Evolutionary conservation across 2,113 vertebrate genomes (phyloP).

Genomic region (Heterochromis multidens): DNA sequence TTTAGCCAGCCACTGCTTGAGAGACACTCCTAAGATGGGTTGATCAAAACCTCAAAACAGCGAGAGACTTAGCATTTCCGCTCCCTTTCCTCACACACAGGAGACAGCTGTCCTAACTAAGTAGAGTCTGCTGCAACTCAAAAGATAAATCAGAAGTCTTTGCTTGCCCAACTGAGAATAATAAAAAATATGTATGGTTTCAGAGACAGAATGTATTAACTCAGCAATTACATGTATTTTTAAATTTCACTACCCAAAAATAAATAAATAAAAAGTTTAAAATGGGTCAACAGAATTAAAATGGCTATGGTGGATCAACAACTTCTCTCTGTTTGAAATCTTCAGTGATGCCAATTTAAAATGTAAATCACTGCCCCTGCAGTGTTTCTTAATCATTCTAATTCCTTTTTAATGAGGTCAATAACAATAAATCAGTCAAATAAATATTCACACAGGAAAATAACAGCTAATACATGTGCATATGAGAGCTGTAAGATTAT

Average conservation of each 20-base stretch:
- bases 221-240: not conserved
- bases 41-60: not conserved
- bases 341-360: not conserved
- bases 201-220: not conserved
- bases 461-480: not conserved
- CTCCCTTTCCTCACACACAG: not conserved
- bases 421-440: not conserved
- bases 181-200: not conserved
- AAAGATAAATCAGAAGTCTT: not conserved
- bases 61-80: not conserved
- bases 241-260: not conserved
- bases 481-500: not conserved
- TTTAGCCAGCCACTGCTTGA: not conserved
- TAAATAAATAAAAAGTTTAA: not conserved
- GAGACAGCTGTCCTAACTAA: not conserved
- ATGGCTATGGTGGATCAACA: not conserved
- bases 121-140: not conserved
- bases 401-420: not conserved
- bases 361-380: not conserved
- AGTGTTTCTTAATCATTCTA: not conserved
- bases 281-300: not conserved
- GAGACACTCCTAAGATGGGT: not conserved
- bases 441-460: not conserved
- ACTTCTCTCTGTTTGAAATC: not conserved
- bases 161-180: not conserved